Percentiles rank a stretch among this genome's conserved stretches.
Conservation (phyloP, 2,888 invertebrate species). For the Pollenia griseotomentosa region DNA sequence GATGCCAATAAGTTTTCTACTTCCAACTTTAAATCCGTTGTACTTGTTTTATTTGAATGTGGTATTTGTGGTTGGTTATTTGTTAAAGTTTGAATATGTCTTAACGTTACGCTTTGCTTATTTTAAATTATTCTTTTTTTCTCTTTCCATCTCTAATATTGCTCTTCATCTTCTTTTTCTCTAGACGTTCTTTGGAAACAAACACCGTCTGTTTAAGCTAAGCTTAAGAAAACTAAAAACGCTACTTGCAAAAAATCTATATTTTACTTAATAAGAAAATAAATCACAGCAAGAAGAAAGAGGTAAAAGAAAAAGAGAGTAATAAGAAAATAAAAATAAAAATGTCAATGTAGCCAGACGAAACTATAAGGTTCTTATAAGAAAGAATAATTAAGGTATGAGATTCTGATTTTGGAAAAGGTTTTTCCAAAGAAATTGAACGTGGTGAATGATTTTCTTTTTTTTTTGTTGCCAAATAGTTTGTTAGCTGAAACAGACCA, state of each 20-base stretch:
- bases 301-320: too few relatives aligned
- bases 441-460: too few relatives aligned
- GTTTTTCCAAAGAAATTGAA: too few relatives aligned
- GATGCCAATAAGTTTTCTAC: neutral
- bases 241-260: neutral
- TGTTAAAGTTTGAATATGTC: conserved; percentile 40
- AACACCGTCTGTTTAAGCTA: conserved; percentile 39
- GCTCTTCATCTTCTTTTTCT: conserved; percentile 21
- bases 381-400: too few relatives aligned
- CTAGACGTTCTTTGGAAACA: conserved; percentile 36
- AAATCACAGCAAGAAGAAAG: neutral
- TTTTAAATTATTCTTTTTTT: conserved; percentile 46
- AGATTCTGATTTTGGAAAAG: too few relatives aligned
- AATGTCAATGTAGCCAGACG: too few relatives aligned
- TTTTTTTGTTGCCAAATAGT: too few relatives aligned
- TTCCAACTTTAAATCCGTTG: neutral
- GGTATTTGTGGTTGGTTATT: conserved; percentile 44
- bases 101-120: conserved; percentile 64
- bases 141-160: neutral
- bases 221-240: conserved; percentile 32
- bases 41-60: conserved; percentile 33
- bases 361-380: too few relatives aligned
- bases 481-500: too few relatives aligned
- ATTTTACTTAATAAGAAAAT: neutral
- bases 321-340: too few relatives aligned